Conservation (phyloP, 2,797 vertebrate genomes). For the Simalia tracyae region DNA sequence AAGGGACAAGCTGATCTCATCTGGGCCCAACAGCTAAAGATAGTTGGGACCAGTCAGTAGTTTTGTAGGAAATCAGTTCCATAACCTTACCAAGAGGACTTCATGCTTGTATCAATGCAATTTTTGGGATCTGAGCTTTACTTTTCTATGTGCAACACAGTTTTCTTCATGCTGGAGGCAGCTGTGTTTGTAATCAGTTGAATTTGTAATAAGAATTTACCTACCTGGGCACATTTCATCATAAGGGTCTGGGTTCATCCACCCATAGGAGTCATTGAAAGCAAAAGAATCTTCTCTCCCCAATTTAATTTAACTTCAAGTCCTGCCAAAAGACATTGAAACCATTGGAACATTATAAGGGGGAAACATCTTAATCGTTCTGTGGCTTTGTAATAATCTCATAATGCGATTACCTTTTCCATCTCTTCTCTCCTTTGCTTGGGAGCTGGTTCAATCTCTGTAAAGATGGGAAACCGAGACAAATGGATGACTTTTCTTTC, state of each 20-base stretch:
- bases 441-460: not conserved
- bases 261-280: not conserved
- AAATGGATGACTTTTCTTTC: slow-evolving; percentile 11
- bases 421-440: slow-evolving; percentile 12
- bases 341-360: not conserved
- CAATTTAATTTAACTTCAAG: not conserved
- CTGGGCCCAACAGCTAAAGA: too few species aligned
- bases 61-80: too few species aligned
- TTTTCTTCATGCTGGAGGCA: too few species aligned
- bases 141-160: too few species aligned
- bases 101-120: too few species aligned
- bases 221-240: not conserved
- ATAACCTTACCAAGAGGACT: too few species aligned
- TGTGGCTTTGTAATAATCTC: not conserved
- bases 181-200: too few species aligned
- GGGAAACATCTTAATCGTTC: not conserved
- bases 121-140: too few species aligned
- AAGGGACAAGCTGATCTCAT: too few species aligned
- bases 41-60: too few species aligned
- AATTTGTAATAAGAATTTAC: too few species aligned
- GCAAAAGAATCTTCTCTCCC: not conserved
- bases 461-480: not conserved
- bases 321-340: not conserved
- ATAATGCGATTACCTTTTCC: not conserved
- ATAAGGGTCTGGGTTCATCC: not conserved